phyloP scores from a whole-genome alignment of 2,113 vertebrate species.

The Muntiacus muntjak region DNA sequence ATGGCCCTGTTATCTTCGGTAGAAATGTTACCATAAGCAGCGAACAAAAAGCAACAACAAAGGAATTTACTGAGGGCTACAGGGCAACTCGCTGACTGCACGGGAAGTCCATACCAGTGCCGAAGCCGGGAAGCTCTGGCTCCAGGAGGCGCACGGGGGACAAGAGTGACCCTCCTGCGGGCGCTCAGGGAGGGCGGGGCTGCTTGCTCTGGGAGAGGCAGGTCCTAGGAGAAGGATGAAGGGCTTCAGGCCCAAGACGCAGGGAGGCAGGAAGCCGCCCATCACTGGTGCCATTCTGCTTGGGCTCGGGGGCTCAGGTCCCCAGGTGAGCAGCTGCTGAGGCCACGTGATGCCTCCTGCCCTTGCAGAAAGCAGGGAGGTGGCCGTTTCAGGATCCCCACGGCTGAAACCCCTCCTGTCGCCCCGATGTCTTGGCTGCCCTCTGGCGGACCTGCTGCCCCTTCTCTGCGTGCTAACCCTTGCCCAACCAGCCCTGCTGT shows the following conservation, averaged over 20 bases:
- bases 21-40: neutral
- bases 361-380: neutral
- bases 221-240: neutral
- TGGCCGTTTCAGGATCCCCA: neutral
- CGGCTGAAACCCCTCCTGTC: rapidly evolving
- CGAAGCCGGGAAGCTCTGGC: neutral
- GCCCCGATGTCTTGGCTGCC: neutral
- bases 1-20: neutral
- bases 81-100: neutral
- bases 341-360: neutral
- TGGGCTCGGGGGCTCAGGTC: neutral
- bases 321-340: neutral
- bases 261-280: neutral
- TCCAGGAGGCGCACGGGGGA: neutral
- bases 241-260: neutral
- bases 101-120: neutral
- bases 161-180: neutral
- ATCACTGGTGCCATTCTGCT: neutral
- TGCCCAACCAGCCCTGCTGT: neutral
- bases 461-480: neutral
- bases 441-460: neutral
- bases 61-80: neutral
- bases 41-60: neutral
- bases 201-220: neutral
- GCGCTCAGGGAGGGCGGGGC: rapidly evolving